These are phyloP conservation scores for Himalopsyche japonica DNA, from an alignment of 2,888 invertebrate species.

Conservation along the genomic window DNA sequence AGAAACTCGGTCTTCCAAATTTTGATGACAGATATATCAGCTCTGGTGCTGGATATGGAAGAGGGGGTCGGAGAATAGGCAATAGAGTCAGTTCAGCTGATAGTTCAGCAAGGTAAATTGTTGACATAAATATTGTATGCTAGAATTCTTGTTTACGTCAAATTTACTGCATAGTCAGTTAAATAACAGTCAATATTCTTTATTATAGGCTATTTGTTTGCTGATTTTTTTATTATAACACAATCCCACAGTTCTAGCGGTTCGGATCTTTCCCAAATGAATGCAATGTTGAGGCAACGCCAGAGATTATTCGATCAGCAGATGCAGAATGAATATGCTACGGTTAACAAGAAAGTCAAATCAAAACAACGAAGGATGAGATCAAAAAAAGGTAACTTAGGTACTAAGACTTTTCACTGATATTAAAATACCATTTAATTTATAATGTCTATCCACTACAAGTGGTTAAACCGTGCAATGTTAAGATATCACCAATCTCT, in stretches of 20 bases:
- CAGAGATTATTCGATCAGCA: slow-evolving; percentile 46
- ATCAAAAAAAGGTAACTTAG: slow-evolving; percentile 35
- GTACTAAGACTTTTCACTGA: background rate
- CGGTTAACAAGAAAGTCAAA: slow-evolving; percentile 38
- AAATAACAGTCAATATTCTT: no score
- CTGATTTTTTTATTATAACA: background rate
- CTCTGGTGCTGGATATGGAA: slow-evolving; percentile 19
- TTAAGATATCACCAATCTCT: no score
- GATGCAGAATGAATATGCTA: slow-evolving; percentile 38
- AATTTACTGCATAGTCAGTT: no score
- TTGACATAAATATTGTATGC: background rate
- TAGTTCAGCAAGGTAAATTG: slow-evolving; percentile 52
- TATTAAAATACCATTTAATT: background rate
- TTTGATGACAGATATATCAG: slow-evolving; percentile 24
- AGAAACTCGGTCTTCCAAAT: slow-evolving; percentile 4
- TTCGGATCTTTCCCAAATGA: slow-evolving; percentile 53
- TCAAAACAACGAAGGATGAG: slow-evolving; percentile 33
- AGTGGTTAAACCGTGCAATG: no score
- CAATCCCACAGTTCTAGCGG: slow-evolving; percentile 47
- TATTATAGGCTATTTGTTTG: background rate
- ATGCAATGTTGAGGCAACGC: slow-evolving; percentile 52
- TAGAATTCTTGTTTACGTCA: no score
- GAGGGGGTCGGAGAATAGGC: slow-evolving; percentile 44
- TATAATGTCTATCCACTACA: no score
- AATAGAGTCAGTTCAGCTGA: slow-evolving; percentile 56